A percentile compares a stretch with the other conserved stretches of the same genome.
Evolutionary conservation across 2,113 vertebrate species (phyloP).

Genomic region (Ammodytes marinus): DNA sequence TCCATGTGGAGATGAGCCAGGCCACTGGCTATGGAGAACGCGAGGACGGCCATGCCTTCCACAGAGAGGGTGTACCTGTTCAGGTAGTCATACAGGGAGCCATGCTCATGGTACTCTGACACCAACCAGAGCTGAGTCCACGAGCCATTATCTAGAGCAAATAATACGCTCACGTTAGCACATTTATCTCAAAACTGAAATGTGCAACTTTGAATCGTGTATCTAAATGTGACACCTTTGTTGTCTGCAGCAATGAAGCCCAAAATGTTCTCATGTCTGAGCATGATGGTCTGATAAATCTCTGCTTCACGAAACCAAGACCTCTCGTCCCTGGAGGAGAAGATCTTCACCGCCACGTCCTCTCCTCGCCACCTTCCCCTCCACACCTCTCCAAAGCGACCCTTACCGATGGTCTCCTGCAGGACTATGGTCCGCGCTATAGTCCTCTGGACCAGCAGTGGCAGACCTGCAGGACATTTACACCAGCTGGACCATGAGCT

Average conservation of each 20-base stretch:
- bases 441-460: slow-evolving; percentile 95
- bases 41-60: slow-evolving; percentile 89
- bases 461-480: slow-evolving; percentile 86
- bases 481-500: background rate
- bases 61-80: slow-evolving; percentile 91
- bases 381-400: slow-evolving; percentile 97
- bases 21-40: slow-evolving; percentile 92
- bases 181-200: background rate
- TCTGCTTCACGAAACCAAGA: slow-evolving; percentile 99
- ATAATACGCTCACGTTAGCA: background rate
- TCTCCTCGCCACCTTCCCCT: slow-evolving; percentile 96
- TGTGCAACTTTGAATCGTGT: background rate
- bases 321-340: slow-evolving; percentile 95
- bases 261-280: slow-evolving; percentile 96
- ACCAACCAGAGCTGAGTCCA: slow-evolving; percentile 99
- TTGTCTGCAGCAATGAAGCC: slow-evolving; percentile 98
- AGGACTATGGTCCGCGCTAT: slow-evolving; percentile 97
- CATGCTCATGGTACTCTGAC: slow-evolving; percentile 96
- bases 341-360: slow-evolving; percentile 98
- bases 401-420: slow-evolving; percentile 95
- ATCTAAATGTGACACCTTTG: slow-evolving; percentile 87
- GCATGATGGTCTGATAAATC: slow-evolving; percentile 98
- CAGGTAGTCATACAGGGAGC: slow-evolving; percentile 96
- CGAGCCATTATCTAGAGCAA: slow-evolving; percentile 91
- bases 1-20: slow-evolving; percentile 99